phyloP scores from a whole-genome alignment of 2,797 vertebrate species.

The Chiroxiphia lanceolata region DNA sequence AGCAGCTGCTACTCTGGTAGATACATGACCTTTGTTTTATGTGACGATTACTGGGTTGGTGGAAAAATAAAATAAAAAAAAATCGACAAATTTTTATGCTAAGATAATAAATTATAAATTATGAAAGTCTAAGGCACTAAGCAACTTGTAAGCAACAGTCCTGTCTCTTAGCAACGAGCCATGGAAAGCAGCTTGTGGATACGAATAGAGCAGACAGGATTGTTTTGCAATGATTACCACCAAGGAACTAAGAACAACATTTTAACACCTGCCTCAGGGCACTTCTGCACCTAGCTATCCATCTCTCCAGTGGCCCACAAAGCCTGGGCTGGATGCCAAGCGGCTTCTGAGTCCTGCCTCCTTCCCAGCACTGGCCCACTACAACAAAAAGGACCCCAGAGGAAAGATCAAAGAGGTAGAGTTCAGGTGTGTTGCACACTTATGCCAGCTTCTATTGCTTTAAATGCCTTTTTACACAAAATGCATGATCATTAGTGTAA shows the following conservation, averaged over 20 bases:
- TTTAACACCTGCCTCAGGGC: constrained; percentile 84
- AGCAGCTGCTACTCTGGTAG: not conserved
- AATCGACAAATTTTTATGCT: constrained; percentile 72
- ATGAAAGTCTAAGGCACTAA: constrained; percentile 77
- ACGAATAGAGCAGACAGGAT: constrained; percentile 79
- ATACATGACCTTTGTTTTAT: constrained; percentile 68
- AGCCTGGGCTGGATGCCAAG: constrained; percentile 80
- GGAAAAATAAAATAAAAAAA: constrained; percentile 71
- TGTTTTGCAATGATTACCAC: constrained; percentile 81
- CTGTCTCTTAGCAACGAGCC: constrained; percentile 84
- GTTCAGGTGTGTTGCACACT: constrained; percentile 20
- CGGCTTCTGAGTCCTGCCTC: constrained; percentile 72
- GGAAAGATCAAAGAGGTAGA: constrained; percentile 37
- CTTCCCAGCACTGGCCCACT: constrained; percentile 68
- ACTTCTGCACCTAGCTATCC: constrained; percentile 77
- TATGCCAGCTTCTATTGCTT: not conserved
- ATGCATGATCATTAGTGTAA: not conserved
- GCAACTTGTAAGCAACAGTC: constrained; percentile 84
- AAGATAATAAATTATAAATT: constrained; percentile 84
- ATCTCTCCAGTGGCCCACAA: constrained; percentile 78
- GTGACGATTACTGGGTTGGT: constrained; percentile 66
- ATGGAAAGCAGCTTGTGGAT: constrained; percentile 79
- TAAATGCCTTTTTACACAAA: not conserved
- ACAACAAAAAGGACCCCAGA: constrained; percentile 65
- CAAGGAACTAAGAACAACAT: constrained; percentile 79